Evolutionary conservation across 2,797 vertebrate species (phyloP).

Genomic region (Apodemus agrarius): DNA sequence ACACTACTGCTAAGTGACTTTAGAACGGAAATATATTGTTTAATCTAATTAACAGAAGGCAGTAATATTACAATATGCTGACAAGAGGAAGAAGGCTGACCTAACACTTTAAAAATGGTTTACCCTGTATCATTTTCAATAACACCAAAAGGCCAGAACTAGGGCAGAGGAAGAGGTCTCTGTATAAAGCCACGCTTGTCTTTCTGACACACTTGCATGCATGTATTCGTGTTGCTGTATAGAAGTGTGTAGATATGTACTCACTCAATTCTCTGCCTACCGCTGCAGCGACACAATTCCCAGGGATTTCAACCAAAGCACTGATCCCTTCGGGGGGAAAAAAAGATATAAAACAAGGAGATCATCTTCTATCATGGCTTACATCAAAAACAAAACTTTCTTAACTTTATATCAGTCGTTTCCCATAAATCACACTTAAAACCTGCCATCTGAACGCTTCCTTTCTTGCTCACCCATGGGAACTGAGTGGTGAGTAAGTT

Average conservation of each 20-base stretch:
- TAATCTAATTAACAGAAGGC: neutral
- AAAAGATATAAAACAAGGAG: conserved; percentile 30
- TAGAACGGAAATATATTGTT: neutral
- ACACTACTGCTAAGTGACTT: conserved; percentile 3
- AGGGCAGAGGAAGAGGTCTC: neutral
- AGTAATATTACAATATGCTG: neutral
- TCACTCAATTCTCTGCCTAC: conserved; percentile 95
- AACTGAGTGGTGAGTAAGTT: conserved; percentile 33
- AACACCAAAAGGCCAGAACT: neutral
- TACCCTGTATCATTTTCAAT: neutral
- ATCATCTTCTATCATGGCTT: conserved; percentile 54
- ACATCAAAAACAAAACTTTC: conserved; percentile 53
- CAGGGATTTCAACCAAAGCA: conserved; percentile 93
- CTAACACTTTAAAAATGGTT: conserved; percentile 23
- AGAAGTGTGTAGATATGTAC: conserved; percentile 64
- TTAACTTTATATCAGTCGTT: conserved; percentile 13
- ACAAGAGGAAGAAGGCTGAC: conserved; percentile 26
- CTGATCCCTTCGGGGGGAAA: conserved; percentile 90
- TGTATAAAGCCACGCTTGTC: neutral
- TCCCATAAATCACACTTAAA: conserved; percentile 22
- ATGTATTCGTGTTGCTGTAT: neutral
- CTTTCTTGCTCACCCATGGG: neutral
- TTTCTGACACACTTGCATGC: neutral
- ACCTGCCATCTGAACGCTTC: neutral
- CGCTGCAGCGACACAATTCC: conserved; percentile 94